A percentile compares a stretch with the other conserved stretches of the same genome.
Conservation (phyloP, 2,888 invertebrate species). For the Phyto melanocephala region DNA sequence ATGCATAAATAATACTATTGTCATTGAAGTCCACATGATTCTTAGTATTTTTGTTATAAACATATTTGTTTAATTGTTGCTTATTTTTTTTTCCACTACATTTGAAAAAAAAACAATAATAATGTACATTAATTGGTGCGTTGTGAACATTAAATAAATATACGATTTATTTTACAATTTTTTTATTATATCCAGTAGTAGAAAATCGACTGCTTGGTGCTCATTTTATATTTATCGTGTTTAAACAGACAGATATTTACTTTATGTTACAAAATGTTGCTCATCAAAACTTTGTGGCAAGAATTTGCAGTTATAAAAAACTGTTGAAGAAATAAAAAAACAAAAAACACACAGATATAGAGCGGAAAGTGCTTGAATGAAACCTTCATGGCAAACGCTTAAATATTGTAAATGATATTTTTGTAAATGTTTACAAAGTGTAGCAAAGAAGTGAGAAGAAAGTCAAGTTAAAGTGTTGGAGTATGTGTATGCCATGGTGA, state of each 20-base stretch:
- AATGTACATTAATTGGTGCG: too few species aligned
- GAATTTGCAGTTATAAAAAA: constrained; percentile 16
- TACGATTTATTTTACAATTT: constrained; percentile 11
- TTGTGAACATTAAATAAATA: constrained; percentile 24
- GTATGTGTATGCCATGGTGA: background rate
- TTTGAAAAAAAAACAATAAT: too few species aligned
- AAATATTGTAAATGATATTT: constrained; percentile 8
- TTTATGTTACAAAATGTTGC: constrained; percentile 45
- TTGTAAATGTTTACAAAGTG: background rate
- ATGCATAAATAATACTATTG: too few species aligned
- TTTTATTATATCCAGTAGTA: background rate
- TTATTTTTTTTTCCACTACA: too few species aligned
- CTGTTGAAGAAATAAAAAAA: background rate
- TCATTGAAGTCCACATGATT: too few species aligned
- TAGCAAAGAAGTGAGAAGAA: constrained; percentile 4
- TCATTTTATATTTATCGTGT: constrained; percentile 25
- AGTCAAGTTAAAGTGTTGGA: constrained; percentile 21
- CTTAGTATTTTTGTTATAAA: too few species aligned
- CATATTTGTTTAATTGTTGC: too few species aligned
- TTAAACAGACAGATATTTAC: constrained; percentile 53
- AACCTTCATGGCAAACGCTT: constrained; percentile 9
- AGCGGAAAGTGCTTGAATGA: background rate
- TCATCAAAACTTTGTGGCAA: constrained; percentile 49
- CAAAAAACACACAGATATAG: background rate
- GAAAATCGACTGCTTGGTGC: background rate